A percentile compares a stretch with the other conserved stretches of the same genome.
These are phyloP conservation scores for Autographa gamma DNA, from an alignment of 2,888 invertebrate species.

Conservation along the genomic window DNA sequence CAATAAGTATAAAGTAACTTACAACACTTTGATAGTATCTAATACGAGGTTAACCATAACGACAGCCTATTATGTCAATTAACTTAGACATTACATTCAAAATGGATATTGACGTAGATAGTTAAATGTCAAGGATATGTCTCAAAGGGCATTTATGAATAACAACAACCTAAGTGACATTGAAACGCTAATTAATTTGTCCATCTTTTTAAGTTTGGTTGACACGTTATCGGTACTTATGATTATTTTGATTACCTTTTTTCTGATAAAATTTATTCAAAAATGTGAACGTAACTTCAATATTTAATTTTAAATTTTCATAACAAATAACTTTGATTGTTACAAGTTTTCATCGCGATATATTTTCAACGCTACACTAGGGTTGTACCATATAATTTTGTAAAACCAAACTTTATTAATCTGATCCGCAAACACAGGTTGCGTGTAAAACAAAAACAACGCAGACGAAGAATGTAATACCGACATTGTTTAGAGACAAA, in stretches of 20 bases:
- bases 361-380: not conserved
- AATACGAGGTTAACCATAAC: not conserved
- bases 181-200: too few species aligned
- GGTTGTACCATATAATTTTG: not conserved
- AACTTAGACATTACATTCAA: not conserved
- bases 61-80: not conserved
- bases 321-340: too few species aligned
- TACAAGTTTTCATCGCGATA: not conserved
- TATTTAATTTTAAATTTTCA: too few species aligned
- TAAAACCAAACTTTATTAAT: slow-evolving; percentile 22
- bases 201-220: too few species aligned
- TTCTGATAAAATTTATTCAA: too few species aligned
- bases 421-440: slow-evolving; percentile 34
- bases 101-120: not conserved
- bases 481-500: slow-evolving; percentile 50
- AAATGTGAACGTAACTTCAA: too few species aligned
- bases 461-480: slow-evolving; percentile 47
- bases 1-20: too few species aligned
- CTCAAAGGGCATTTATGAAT: not conserved
- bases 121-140: not conserved
- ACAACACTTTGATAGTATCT: not conserved
- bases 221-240: too few species aligned
- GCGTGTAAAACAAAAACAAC: slow-evolving; percentile 44
- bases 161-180: not conserved
- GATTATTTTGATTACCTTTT: too few species aligned